Evolutionary conservation across 2,888 invertebrate species (phyloP).

Genomic region (Sarcophaga subvicina): DNA sequence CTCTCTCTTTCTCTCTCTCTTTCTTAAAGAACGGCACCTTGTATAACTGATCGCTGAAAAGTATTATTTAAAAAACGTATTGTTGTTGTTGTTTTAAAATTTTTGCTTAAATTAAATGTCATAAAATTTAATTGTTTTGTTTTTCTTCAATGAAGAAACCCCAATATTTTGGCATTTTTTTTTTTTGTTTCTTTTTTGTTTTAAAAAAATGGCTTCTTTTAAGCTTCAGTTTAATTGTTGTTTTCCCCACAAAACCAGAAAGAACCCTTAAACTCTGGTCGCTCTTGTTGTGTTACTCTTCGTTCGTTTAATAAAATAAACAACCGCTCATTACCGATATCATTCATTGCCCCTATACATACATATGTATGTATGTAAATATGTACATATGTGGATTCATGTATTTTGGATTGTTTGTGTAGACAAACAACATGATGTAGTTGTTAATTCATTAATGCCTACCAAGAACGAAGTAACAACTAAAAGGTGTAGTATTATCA

Average conservation of each 20-base stretch:
- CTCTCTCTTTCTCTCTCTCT: too few species aligned
- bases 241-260: neutral
- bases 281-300: slow-evolving; percentile 19
- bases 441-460: neutral
- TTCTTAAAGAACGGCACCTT: too few species aligned
- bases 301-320: neutral
- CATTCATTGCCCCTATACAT: slow-evolving; percentile 20
- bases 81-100: slow-evolving; percentile 7
- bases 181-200: neutral
- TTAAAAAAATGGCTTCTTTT: slow-evolving; percentile 40
- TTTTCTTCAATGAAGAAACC: too few species aligned
- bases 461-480: slow-evolving; percentile 22
- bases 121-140: slow-evolving; percentile 1
- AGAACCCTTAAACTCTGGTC: slow-evolving; percentile 28
- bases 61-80: neutral
- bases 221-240: neutral
- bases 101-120: neutral
- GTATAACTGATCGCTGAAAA: too few species aligned
- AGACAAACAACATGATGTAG: slow-evolving; percentile 5
- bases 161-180: neutral
- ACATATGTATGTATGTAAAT: neutral
- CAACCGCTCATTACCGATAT: slow-evolving; percentile 40
- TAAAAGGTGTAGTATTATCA: slow-evolving; percentile 50
- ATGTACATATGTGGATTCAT: too few species aligned
- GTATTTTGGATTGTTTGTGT: neutral